Evolutionary conservation across 2,888 invertebrate genomes (phyloP), one percentile per base, ranked within the genome.

Genomic region (Apeira syringaria): DNA sequence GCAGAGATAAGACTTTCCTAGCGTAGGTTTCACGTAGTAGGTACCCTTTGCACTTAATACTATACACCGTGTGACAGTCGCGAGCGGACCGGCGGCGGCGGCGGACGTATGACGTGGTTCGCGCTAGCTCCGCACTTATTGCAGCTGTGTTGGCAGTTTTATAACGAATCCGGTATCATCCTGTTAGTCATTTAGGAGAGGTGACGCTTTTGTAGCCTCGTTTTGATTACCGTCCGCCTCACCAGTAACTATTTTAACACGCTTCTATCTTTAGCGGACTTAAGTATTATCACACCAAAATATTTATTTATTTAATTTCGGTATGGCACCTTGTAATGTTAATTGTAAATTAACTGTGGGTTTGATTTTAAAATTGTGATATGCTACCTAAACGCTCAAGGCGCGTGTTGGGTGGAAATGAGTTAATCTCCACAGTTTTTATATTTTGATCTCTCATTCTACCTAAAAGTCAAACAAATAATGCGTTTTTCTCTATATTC

Each of bases 221-320:
- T 34, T 39, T 50, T 45, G 51, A 47, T 35, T 62, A 59, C 65
- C 66, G 62, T 68, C 68, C 64, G 58, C 56, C 56, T 54, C 59
- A 53, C 62, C 50, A 57, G 39, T 47, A 4, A 54, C 40, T 44
- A 49, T 48, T 50, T 55, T 52, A 57, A 50, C 57, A 53, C 43
- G 58, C 53, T 58, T 59, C 49, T 70, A 43, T 47, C 69, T 74
- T 66, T 74, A 76, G 71, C 70, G 58, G 67, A 73, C 69, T 65
- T 68, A 84, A 87, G 86, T 87, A 88, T 87, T 87, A 85, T 72
- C 68, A 71, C 78, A 81, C 88, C 88, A 87, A 88, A 86, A 79
- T 79, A 74, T 78, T 70, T 77, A 74, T 80, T 75, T 79, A n/a
- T 74, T 74, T 63, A 43, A 47, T 73, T 72, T 70, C 72, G 70